phyloP scores from a whole-genome alignment of 2,888 invertebrate genomes.

The Drosophila demipolita region DNA sequence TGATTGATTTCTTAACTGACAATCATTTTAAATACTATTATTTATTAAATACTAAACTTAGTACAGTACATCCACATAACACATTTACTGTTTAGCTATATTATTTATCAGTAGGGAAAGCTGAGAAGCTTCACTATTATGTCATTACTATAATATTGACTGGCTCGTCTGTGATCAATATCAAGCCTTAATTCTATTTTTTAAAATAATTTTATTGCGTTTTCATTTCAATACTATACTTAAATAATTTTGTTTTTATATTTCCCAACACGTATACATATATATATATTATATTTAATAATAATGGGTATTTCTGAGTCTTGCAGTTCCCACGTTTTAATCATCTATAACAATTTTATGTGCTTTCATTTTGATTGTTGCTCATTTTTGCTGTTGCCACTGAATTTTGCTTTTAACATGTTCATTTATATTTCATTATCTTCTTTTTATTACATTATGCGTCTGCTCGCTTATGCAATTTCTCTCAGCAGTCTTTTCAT shows the following conservation, averaged over 20 bases:
- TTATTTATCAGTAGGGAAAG: neutral
- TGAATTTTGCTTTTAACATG: constrained; percentile 33
- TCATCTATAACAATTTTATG: neutral
- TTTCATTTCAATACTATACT: neutral
- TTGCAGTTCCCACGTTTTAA: neutral
- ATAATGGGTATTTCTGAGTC: constrained; percentile 19
- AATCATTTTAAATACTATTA: neutral
- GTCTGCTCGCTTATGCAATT: constrained; percentile 66
- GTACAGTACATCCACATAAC: neutral
- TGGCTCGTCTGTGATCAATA: neutral
- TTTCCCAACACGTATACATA: neutral
- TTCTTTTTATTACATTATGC: constrained; percentile 45
- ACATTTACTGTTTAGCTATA: neutral
- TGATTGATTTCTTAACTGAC: neutral
- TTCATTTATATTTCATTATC: constrained; percentile 33
- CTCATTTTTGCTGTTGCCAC: constrained; percentile 23
- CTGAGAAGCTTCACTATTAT: no score
- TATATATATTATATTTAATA: neutral
- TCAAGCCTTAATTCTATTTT: neutral
- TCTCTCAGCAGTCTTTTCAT: constrained; percentile 28
- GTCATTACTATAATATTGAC: neutral
- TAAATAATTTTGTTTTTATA: neutral
- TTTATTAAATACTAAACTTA: neutral
- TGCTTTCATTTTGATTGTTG: constrained; percentile 35
- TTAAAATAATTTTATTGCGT: neutral